These are phyloP conservation scores for Connochaetes taurinus DNA, from an alignment of 2,113 vertebrate genomes.

Conservation along the genomic window DNA sequence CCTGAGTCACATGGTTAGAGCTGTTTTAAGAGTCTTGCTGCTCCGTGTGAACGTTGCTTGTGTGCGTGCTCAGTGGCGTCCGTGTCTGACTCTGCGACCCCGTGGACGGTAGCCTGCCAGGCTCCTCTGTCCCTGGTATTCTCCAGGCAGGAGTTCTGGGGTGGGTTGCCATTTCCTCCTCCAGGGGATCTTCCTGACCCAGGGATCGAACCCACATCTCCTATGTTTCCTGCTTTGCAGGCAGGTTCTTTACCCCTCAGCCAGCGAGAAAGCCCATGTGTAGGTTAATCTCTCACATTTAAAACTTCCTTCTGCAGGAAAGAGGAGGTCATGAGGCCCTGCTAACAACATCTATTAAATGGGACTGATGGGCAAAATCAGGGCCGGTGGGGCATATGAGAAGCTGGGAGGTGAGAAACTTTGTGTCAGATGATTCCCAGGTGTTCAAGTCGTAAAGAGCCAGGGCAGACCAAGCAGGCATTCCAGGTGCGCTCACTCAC, in stretches of 20 bases:
- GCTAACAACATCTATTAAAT: constrained; percentile 68
- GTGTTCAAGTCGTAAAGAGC: not conserved
- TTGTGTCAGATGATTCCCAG: constrained; percentile 29
- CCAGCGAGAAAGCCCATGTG: not conserved
- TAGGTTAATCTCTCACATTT: constrained; percentile 54
- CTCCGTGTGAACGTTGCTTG: not conserved
- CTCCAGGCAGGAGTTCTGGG: not conserved
- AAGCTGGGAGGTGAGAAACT: not conserved
- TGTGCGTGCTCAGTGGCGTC: not conserved
- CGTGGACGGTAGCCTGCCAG: not conserved
- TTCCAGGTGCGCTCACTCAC: not conserved
- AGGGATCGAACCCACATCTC: not conserved
- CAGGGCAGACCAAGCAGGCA: not conserved
- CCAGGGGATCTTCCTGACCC: not conserved
- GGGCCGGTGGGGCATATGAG: not conserved
- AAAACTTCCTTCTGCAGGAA: not conserved
- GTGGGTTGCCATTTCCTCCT: not conserved
- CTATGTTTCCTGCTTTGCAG: not conserved
- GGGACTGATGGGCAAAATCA: constrained; percentile 16
- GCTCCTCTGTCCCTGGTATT: not conserved
- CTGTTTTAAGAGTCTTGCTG: constrained; percentile 23
- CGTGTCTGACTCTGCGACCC: not conserved
- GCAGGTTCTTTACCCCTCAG: not conserved
- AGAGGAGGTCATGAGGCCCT: constrained; percentile 69
- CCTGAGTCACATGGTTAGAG: not conserved